phyloP scores from a whole-genome alignment of 1,140 invertebrate genomes.

The Drosophila azteca region DNA sequence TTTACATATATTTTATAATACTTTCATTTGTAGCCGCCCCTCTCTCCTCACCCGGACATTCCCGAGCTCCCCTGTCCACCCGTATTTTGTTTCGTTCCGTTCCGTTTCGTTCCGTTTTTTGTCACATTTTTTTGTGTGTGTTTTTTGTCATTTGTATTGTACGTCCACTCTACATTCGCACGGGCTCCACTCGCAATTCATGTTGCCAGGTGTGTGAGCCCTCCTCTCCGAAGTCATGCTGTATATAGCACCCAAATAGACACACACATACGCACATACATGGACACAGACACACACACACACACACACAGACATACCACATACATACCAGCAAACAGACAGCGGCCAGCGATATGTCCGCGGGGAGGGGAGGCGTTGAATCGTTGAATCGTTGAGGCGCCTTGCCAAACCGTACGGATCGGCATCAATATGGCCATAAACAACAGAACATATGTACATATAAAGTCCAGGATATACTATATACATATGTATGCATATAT shows the following conservation, averaged over 20 bases:
- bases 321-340: constrained; percentile 41
- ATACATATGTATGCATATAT: constrained; percentile 38
- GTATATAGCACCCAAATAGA: constrained; percentile 36
- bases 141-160: not conserved
- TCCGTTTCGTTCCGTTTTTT: constrained; percentile 6
- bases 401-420: too few species aligned
- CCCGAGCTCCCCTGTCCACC: not conserved
- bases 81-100: not conserved
- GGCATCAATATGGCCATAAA: too few species aligned
- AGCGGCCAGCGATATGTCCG: constrained; percentile 31
- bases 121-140: not conserved
- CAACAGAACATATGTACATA: too few species aligned
- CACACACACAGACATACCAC: constrained; percentile 27
- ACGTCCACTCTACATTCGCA: constrained; percentile 9
- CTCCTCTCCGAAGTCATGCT: constrained; percentile 33
- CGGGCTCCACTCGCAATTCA: constrained; percentile 30
- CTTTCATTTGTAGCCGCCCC: too few species aligned
- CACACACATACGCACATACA: constrained; percentile 9
- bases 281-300: constrained; percentile 9
- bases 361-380: too few species aligned
- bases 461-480: constrained; percentile 30
- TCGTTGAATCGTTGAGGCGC: too few species aligned
- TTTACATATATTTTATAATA: too few species aligned
- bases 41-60: too few species aligned
- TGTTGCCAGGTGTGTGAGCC: constrained; percentile 20